A percentile compares a stretch with the other conserved stretches of the same genome.
Conservation (phyloP, 2,888 invertebrate genomes). For the Nasonia oneida region DNA sequence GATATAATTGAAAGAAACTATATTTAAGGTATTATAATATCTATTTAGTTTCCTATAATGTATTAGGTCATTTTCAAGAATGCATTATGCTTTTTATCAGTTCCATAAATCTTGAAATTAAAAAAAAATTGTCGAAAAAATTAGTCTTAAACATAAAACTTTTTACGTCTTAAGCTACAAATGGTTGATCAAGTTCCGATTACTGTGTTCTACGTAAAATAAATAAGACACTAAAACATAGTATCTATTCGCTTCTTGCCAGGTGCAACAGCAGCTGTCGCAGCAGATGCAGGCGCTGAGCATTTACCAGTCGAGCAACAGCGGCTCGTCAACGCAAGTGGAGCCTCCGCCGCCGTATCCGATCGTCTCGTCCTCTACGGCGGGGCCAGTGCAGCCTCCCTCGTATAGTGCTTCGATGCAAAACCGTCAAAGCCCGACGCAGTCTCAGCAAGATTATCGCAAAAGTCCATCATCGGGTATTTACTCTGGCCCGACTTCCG, state of each 20-base stretch:
- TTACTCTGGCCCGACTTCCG: constrained; percentile 90
- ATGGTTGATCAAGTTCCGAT: neutral
- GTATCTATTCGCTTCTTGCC: constrained; percentile 49
- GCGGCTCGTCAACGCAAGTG: constrained; percentile 75
- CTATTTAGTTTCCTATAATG: too few relatives aligned
- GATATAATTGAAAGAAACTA: neutral
- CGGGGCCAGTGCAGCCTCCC: constrained; percentile 88
- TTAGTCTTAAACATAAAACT: too few relatives aligned
- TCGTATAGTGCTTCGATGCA: constrained; percentile 93
- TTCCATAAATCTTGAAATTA: too few relatives aligned
- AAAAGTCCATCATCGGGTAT: constrained; percentile 93
- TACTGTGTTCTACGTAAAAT: neutral
- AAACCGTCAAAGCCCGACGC: constrained; percentile 92
- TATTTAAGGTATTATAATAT: neutral
- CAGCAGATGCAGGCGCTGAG: constrained; percentile 94
- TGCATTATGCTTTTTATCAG: too few relatives aligned
- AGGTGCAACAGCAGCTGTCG: constrained; percentile 90
- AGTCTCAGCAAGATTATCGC: constrained; percentile 88
- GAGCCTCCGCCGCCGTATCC: constrained; percentile 81
- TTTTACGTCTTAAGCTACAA: neutral
- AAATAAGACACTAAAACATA: neutral
- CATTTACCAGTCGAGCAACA: constrained; percentile 84
- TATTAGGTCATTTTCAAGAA: too few relatives aligned
- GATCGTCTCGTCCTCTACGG: constrained; percentile 81
- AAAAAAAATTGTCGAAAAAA: too few relatives aligned